A percentile compares a stretch with the other conserved stretches of the same genome.
phyloP scores from a whole-genome alignment of 1,140 invertebrate genomes.

The Atopsyche davidsoni region DNA sequence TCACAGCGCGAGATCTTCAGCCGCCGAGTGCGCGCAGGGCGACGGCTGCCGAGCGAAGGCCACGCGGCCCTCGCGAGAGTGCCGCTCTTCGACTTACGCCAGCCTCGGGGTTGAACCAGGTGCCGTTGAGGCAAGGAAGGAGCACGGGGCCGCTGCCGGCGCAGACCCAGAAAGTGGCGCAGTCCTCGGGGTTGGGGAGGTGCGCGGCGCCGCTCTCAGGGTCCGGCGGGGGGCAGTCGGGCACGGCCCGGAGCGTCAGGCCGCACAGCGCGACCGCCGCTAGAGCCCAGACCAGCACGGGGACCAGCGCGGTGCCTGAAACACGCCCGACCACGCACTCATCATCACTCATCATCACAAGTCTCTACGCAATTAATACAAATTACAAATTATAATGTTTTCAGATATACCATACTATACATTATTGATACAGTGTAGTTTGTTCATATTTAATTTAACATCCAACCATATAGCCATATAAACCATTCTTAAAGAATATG shows the following conservation, averaged over 20 bases:
- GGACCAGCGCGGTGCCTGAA: conserved; percentile 1
- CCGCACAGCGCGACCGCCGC: conserved; percentile 42
- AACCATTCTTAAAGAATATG: no score
- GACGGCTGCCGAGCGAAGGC: no score
- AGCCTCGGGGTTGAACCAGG: conserved; percentile 43
- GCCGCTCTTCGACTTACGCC: conserved; percentile 34
- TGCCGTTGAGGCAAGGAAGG: conserved; percentile 38
- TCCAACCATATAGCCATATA: no score
- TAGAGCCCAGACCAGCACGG: conserved; percentile 29
- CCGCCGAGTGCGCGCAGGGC: no score
- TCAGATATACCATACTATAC: no score
- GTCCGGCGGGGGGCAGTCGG: conserved; percentile 8
- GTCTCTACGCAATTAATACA: no score
- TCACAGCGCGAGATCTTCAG: no score
- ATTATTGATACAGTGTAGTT: no score
- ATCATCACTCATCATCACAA: no score
- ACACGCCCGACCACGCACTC: no score
- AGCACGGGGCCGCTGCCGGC: conserved; percentile 36
- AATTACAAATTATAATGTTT: no score
- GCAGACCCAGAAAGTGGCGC: conserved; percentile 42
- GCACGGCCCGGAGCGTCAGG: conserved; percentile 33
- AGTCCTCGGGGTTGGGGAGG: conserved; percentile 36
- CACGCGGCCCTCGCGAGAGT: not conserved
- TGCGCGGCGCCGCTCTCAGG: conserved; percentile 39
- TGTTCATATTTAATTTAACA: no score